Evolutionary conservation across 2,113 vertebrate genomes (phyloP).

Genomic region (Leptobrachium leishanense): DNA sequence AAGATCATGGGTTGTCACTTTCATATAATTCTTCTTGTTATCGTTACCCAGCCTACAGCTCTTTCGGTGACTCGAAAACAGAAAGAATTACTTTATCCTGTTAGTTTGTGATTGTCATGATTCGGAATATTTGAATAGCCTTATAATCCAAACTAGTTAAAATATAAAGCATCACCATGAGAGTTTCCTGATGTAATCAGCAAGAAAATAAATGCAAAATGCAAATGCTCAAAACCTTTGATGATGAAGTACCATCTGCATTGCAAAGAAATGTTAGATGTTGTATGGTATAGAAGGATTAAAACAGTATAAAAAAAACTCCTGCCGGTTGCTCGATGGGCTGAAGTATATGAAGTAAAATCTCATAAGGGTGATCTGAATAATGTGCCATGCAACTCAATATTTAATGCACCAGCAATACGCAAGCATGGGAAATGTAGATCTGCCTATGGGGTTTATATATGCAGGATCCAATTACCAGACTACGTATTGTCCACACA

Average conservation of each 20-base stretch:
- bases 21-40: too few relatives aligned
- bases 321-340: constrained; percentile 24
- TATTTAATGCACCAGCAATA: background rate
- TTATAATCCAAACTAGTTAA: constrained; percentile 12
- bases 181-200: constrained; percentile 29
- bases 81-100: too few relatives aligned
- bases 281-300: constrained; percentile 33
- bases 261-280: constrained; percentile 44
- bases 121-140: background rate
- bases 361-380: constrained; percentile 28
- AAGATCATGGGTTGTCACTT: too few relatives aligned
- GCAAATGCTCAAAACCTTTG: constrained; percentile 39
- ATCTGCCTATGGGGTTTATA: background rate
- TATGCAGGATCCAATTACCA: background rate
- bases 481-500: background rate
- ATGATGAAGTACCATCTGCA: constrained; percentile 39
- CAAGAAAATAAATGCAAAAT: constrained; percentile 44
- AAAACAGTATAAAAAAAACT: constrained; percentile 22
- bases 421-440: constrained; percentile 6
- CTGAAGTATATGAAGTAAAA: constrained; percentile 30
- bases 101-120: too few relatives aligned
- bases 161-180: constrained; percentile 26
- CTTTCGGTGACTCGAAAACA: too few relatives aligned
- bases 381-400: constrained; percentile 15
- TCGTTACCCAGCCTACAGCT: too few relatives aligned